Conservation (phyloP, 2,797 vertebrate species). For the Moxostoma hubbsi region DNA sequence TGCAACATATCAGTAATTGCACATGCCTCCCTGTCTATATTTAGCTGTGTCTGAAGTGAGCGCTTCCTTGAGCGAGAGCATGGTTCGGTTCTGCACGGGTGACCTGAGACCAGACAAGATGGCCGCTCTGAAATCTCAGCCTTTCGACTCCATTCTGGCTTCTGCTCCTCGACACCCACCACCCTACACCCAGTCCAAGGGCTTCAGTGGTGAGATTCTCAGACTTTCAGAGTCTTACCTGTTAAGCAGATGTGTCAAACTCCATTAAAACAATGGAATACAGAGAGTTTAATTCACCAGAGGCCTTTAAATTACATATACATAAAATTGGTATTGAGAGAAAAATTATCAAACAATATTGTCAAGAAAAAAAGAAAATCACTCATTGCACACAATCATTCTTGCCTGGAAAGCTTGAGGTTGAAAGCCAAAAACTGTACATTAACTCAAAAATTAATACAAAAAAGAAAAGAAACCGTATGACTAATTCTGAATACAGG, state of each 20-base stretch:
- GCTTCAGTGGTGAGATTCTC: conserved; percentile 83
- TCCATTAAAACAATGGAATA: too few species aligned
- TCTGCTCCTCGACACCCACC: conserved; percentile 69
- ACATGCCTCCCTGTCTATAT: not conserved
- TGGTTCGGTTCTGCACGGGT: conserved; percentile 84
- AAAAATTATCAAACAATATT: too few species aligned
- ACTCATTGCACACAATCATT: too few species aligned
- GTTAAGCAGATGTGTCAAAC: not conserved
- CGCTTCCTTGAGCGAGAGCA: conserved; percentile 78
- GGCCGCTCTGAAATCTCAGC: conserved; percentile 70
- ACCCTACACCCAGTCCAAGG: conserved; percentile 71
- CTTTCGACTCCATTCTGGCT: conserved; percentile 81
- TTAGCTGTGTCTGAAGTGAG: conserved; percentile 85
- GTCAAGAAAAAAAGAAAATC: too few species aligned
- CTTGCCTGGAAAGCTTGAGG: too few species aligned
- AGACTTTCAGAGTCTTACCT: not conserved
- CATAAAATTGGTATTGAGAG: too few species aligned
- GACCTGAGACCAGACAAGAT: conserved; percentile 71
- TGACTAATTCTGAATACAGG: too few species aligned
- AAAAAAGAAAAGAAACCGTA: too few species aligned
- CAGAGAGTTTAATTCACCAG: too few species aligned
- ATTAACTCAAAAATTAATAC: too few species aligned
- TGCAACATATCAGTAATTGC: not conserved
- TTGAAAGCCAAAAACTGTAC: too few species aligned
- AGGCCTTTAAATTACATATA: too few species aligned